A percentile compares a stretch with the other conserved stretches of the same genome.
These are phyloP conservation scores for Mormyrops attenuatus DNA, from an alignment of 2,797 vertebrate genomes.

Conservation along the genomic window DNA sequence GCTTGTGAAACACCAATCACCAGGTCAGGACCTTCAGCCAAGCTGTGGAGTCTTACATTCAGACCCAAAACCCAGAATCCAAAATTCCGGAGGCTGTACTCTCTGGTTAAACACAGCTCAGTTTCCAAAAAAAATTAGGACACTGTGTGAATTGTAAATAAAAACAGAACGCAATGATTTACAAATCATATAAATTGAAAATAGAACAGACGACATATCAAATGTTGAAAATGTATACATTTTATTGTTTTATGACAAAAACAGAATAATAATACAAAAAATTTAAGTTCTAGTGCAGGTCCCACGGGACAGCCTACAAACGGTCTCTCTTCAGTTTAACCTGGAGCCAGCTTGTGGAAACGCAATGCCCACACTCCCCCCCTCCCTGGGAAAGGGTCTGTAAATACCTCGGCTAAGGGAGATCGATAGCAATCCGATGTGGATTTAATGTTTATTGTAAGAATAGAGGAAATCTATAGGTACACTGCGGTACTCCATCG, in stretches of 20 bases:
- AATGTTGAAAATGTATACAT: neutral
- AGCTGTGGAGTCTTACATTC: neutral
- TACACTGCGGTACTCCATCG: neutral
- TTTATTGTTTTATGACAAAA: neutral
- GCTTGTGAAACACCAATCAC: neutral
- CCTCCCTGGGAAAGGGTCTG: constrained; percentile 10
- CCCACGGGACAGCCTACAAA: neutral
- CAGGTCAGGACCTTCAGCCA: neutral
- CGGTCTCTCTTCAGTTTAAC: neutral
- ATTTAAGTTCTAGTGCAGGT: neutral
- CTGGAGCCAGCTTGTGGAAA: neutral
- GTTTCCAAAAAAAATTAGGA: neutral
- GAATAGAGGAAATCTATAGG: constrained; percentile 35
- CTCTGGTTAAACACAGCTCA: neutral
- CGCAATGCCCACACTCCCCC: neutral
- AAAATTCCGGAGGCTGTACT: neutral
- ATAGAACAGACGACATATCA: neutral
- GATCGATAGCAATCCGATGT: constrained; percentile 40
- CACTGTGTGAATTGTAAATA: neutral
- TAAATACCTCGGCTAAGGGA: neutral
- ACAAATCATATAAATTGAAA: neutral
- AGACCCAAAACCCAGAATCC: neutral
- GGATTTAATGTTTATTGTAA: constrained; percentile 32
- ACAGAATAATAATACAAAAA: neutral
- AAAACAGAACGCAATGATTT: neutral